Evolutionary conservation across 2,797 vertebrate genomes (phyloP).

Genomic region (Mormyrops boulengeri): DNA sequence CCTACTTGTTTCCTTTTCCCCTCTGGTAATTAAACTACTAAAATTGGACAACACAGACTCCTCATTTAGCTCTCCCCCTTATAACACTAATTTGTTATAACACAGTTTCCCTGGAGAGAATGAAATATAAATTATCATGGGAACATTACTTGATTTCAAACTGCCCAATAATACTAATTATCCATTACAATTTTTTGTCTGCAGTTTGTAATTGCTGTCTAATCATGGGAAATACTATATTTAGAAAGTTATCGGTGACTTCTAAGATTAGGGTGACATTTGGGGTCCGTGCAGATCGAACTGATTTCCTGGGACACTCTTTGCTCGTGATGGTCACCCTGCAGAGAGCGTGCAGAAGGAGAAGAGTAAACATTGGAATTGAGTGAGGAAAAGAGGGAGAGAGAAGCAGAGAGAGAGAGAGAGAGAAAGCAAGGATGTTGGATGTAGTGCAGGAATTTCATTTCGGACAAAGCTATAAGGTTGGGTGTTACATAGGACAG

Average conservation of each 20-base stretch:
- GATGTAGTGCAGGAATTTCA: neutral
- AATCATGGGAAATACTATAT: conserved; percentile 8
- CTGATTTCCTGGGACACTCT: neutral
- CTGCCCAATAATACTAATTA: neutral
- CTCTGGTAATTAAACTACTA: neutral
- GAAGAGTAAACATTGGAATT: neutral
- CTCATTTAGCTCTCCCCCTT: neutral
- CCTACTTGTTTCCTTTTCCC: neutral
- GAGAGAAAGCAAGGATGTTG: neutral
- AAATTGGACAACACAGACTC: neutral
- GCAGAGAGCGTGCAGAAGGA: neutral
- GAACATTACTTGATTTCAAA: conserved; percentile 3
- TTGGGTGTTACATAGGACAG: neutral
- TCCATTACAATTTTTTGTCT: neutral
- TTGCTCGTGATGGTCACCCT: neutral
- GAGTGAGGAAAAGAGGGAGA: neutral
- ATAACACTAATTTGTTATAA: conserved; percentile 12
- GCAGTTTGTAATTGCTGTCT: neutral
- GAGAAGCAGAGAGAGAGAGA: neutral
- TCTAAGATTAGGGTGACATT: conserved; percentile 3
- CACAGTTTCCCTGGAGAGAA: neutral
- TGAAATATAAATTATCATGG: conserved; percentile 1
- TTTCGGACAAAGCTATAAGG: neutral
- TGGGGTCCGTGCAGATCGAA: neutral
- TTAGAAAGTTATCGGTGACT: neutral